Evolutionary conservation across 2,797 vertebrate species (phyloP).

Genomic region (Decapterus maruadsi): DNA sequence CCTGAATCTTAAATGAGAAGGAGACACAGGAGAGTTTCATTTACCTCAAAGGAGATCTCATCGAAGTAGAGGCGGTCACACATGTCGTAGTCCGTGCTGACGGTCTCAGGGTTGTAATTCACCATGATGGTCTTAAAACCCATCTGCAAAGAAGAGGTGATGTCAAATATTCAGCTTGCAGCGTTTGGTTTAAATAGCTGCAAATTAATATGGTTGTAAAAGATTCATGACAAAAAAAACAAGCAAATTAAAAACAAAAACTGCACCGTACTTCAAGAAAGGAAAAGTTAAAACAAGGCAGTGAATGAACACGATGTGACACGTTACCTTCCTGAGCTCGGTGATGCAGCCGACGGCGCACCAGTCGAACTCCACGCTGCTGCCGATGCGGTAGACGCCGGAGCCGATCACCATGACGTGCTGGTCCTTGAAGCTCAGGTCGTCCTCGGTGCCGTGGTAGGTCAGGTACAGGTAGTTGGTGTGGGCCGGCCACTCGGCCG

Average conservation of each 20-base stretch:
- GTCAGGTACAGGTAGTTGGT: slow-evolving; percentile 99
- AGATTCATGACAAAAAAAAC: neutral
- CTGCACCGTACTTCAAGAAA: no score
- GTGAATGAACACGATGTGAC: no score
- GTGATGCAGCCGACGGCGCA: slow-evolving; percentile 97
- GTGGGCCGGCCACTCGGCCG: slow-evolving; percentile 95
- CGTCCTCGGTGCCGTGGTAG: slow-evolving; percentile 90
- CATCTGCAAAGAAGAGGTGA: slow-evolving; percentile 85
- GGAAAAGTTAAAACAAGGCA: neutral
- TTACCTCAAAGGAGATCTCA: slow-evolving; percentile 98
- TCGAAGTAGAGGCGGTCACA: slow-evolving; percentile 98
- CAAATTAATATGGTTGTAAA: neutral
- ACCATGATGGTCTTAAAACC: slow-evolving; percentile 99
- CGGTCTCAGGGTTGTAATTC: slow-evolving; percentile 99
- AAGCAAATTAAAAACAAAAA: neutral
- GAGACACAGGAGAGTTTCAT: neutral
- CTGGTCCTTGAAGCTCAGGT: slow-evolving; percentile 89
- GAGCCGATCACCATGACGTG: slow-evolving; percentile 98
- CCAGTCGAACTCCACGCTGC: slow-evolving; percentile 99
- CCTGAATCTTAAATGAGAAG: neutral
- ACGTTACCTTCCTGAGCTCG: slow-evolving; percentile 92
- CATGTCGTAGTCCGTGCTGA: slow-evolving; percentile 99
- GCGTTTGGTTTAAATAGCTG: neutral
- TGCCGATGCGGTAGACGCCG: slow-evolving; percentile 97
- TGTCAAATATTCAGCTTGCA: neutral